phyloP scores from a whole-genome alignment of 2,113 vertebrate genomes.

The Pionites leucogaster region DNA sequence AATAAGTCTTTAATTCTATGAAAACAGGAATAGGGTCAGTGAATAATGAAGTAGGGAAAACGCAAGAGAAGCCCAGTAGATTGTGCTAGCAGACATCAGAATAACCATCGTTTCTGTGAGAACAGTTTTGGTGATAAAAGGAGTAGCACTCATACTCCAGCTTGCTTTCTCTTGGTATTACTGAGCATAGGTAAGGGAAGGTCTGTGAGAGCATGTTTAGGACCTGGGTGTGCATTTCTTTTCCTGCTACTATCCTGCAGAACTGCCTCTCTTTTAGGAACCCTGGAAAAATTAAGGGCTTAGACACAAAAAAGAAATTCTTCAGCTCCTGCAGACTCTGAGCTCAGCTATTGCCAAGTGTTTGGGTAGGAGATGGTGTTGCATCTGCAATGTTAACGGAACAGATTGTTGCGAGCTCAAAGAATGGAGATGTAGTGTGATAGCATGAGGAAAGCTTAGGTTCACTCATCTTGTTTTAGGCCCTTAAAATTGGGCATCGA shows the following conservation, averaged over 20 bases:
- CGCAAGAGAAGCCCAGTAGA: slow-evolving; percentile 43
- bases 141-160: neutral
- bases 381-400: neutral
- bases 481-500: neutral
- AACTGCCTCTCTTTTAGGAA: neutral
- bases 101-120: neutral
- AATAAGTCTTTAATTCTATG: neutral
- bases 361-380: neutral
- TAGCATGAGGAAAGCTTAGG: neutral
- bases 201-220: neutral
- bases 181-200: neutral
- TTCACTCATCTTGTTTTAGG: neutral
- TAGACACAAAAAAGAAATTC: neutral
- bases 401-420: neutral
- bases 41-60: neutral
- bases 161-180: neutral
- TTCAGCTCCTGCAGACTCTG: neutral
- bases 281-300: neutral
- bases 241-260: neutral
- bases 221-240: neutral
- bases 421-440: neutral
- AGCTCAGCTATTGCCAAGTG: neutral
- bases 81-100: slow-evolving; percentile 37
- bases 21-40: neutral
- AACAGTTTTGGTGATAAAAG: neutral